These are phyloP conservation scores for Carettochelys insculpta DNA, from an alignment of 2,113 vertebrate species.

Conservation along the genomic window DNA sequence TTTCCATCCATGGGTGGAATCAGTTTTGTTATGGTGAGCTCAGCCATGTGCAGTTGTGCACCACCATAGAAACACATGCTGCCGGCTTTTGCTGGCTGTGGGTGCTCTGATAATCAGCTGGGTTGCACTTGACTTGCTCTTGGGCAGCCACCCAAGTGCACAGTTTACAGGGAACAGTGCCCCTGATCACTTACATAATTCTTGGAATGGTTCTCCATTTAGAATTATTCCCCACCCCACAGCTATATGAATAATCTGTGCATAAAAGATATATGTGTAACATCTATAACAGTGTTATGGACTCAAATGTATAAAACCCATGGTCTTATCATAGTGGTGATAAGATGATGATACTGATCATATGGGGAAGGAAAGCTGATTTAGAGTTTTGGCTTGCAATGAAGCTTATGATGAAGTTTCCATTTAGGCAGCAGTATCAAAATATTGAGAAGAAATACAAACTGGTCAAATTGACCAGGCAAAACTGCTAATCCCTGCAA, in stretches of 20 bases:
- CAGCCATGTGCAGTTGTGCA: too few relatives aligned
- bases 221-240: too few relatives aligned
- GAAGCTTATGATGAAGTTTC: not conserved
- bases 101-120: too few relatives aligned
- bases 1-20: too few relatives aligned
- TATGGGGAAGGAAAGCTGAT: not conserved
- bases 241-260: not conserved
- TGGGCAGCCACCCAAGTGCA: too few relatives aligned
- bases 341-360: not conserved
- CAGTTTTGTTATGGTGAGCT: too few relatives aligned
- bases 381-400: not conserved
- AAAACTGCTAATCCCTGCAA: not conserved
- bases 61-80: too few relatives aligned
- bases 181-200: too few relatives aligned
- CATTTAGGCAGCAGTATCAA: not conserved
- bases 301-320: not conserved
- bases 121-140: too few relatives aligned
- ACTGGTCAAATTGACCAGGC: not conserved
- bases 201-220: too few relatives aligned
- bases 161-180: too few relatives aligned
- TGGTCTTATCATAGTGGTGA: not conserved
- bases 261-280: not conserved
- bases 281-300: not conserved
- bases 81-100: too few relatives aligned
- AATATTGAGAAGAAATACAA: not conserved